Base-by-base conservation (phyloP, 2,113 vertebrate species). In the Oenanthe oenanthe region DNA sequence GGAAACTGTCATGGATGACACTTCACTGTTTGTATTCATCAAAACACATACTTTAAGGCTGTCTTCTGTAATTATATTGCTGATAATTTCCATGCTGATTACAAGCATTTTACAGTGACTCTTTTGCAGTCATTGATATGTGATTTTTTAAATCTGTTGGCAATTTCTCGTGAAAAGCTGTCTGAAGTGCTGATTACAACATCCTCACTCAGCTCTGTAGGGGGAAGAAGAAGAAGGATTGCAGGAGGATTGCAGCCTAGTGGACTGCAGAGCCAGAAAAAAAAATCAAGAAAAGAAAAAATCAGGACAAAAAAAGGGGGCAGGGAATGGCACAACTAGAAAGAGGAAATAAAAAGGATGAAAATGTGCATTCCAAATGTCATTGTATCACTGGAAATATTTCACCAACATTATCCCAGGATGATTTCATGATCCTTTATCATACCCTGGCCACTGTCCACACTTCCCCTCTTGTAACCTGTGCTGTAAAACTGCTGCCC, bases 111-210 rank as follows among this genome's bases (percentile, higher is more conserved):
- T 76, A 76, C 31, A 60, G 45, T 57, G 58, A 80, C 45, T 79
- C 22, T 85, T 87, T 79, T 76, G 50, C 34, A 70, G 78, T 63
- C 51, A 60, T 28, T 74, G 81, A 76, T 73, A 73, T 3, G 50
- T 28, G 43, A 50, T 73, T 89, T 87, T 74, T 87, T 4, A 0
- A 89, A 92, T 76, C 42, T 17, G 2, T 70, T 88, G 67, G 71
- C 63, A 85, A 85, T 93, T 89, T 45, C 67, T 66, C 47, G 11
- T 70, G 74, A 89, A 85, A 77, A 82, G 92, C 80, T 89, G 45
- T 68, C 91, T 95, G 51, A 95, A 95, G 29, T 58, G 77, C 66
- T 93, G 84, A 93, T 95, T 95, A 66, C 42, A 91, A 66, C 66
- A 62, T 91, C 47, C 42, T 50, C 62, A 70, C 71, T 94, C 74